These are phyloP conservation scores for Oreortyx pictus DNA, from an alignment of 2,797 vertebrate genomes.

Conservation along the genomic window DNA sequence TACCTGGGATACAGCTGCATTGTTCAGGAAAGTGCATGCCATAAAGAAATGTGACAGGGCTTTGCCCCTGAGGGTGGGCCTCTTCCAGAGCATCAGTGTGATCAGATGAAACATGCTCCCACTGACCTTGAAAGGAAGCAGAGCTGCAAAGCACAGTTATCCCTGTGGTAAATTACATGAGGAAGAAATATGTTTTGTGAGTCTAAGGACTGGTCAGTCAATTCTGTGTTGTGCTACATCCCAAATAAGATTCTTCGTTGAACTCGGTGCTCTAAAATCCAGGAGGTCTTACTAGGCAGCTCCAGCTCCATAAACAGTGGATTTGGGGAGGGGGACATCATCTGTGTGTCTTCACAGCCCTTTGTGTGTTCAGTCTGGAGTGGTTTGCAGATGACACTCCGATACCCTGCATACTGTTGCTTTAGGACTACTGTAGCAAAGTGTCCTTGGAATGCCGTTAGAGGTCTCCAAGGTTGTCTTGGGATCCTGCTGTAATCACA, in stretches of 20 bases:
- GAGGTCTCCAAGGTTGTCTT: background rate
- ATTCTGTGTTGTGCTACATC: background rate
- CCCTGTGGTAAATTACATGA: fast-evolving
- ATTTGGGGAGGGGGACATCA: background rate
- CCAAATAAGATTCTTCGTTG: background rate
- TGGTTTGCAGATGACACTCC: background rate
- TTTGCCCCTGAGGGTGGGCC: background rate
- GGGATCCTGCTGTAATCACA: background rate
- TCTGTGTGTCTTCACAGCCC: background rate
- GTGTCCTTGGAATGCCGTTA: background rate
- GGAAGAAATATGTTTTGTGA: background rate
- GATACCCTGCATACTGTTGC: background rate
- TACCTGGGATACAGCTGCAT: background rate
- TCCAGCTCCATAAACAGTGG: background rate
- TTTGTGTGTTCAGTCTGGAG: background rate
- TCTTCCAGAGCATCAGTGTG: background rate
- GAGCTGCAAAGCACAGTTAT: background rate
- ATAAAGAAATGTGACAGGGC: slow-evolving; percentile 9
- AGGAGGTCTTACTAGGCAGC: background rate
- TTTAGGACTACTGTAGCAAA: background rate
- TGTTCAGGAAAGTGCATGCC: background rate
- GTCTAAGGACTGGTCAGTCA: background rate
- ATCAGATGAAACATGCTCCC: background rate
- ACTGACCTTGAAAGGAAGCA: background rate
- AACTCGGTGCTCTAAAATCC: background rate